phyloP scores from a whole-genome alignment of 2,888 invertebrate species.

The Apamea epomidion region DNA sequence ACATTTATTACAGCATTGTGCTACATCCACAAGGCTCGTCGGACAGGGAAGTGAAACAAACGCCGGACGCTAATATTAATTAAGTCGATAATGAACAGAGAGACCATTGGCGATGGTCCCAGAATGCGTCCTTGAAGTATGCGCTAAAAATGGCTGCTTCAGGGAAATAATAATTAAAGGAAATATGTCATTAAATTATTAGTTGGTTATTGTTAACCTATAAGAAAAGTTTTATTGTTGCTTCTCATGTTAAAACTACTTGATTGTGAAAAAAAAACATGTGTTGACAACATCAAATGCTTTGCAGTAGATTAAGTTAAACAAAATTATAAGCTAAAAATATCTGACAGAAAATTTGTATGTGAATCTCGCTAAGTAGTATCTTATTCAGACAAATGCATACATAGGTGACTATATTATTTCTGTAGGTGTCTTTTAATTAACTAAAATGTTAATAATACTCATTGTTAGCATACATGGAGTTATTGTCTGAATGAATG shows the following conservation, averaged over 20 bases:
- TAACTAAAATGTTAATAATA: slow-evolving; percentile 65
- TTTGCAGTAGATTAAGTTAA: slow-evolving; percentile 2
- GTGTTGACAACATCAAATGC: slow-evolving; percentile 20
- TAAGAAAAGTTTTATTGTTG: neutral
- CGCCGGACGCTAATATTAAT: slow-evolving; percentile 87
- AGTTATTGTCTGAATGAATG: slow-evolving; percentile 64
- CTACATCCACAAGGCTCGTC: slow-evolving; percentile 79
- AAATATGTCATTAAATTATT: slow-evolving; percentile 17
- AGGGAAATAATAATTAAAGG: slow-evolving; percentile 44
- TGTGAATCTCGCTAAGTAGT: slow-evolving; percentile 27
- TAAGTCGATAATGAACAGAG: slow-evolving; percentile 82
- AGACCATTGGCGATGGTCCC: slow-evolving; percentile 67
- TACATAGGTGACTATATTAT: slow-evolving; percentile 35
- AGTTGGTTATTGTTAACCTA: neutral
- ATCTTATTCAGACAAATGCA: slow-evolving; percentile 40
- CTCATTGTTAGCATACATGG: slow-evolving; percentile 64
- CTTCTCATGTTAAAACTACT: neutral
- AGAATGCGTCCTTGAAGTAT: slow-evolving; percentile 56
- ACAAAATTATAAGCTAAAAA: neutral
- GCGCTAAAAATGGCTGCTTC: slow-evolving; percentile 19
- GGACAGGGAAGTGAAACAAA: slow-evolving; percentile 88
- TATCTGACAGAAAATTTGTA: slow-evolving; percentile 9
- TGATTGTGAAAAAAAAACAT: neutral
- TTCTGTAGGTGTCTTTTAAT: slow-evolving; percentile 55
- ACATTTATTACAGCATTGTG: slow-evolving; percentile 88